Base-by-base conservation (phyloP, 2,797 vertebrate species). In the Pipistrellus pipistrellus region DNA sequence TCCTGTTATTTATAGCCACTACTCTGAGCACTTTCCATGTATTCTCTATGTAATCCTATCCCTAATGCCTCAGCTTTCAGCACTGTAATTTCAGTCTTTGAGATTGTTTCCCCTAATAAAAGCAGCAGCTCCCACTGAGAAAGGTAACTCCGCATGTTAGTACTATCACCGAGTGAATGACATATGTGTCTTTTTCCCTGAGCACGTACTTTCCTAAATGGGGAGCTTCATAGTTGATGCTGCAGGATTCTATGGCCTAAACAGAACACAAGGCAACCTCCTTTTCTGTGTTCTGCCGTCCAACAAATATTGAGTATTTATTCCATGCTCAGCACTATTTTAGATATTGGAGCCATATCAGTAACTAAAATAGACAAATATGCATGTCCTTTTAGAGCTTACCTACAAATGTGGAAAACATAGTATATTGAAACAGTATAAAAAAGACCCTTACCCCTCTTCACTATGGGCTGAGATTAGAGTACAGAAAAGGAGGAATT, bases 351-450 rank as follows among this genome's bases (percentile, higher is more conserved):
- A 87, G n/a, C 51, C 53, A 48, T 9, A 27, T n/a, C 3, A 0
- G 53, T 38, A 62, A 93, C 71, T 90, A 71, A 83, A 90, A 64
- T 21, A 62, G 25, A 15, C 15, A 89, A 81, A 41, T 66, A 57
- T 62, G 30, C 59, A 38, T 62, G 35, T 53, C 81, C 35, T 81
- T 90, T 69, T 64, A 62, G 44, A 83, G 59, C 30, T 93, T 46
- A 82, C 53, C 30, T 71, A 77, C 35, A 87, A 82, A 86, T 86
- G 41, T 82, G 23, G 23, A 32, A 41, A 62, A 41, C 82, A 66
- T 30, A 6, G 4, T 51, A 51, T 72, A 12, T 82, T 69, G 83
- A 85, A 64, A 73, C n/a, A 51, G 62, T 64, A 35, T 41, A 68
- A 84, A 83, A 68, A 84, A 83, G 91, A 71, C 2, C 30, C 12